phyloP scores from a whole-genome alignment of 35 echinoderm and acorn worm genomes.

The Stichopus chloronotus region DNA sequence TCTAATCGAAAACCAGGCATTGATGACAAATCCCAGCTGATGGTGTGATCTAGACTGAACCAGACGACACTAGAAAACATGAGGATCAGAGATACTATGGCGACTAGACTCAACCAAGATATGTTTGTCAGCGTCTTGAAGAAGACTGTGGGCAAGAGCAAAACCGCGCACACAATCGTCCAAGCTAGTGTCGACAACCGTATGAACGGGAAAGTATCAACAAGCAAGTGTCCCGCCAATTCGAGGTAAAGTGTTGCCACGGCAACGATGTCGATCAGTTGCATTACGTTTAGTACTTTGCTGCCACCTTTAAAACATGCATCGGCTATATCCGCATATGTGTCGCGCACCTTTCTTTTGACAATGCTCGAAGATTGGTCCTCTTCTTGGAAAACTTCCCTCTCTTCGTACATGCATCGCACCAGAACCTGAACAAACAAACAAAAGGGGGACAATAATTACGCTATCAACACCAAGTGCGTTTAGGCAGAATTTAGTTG shows the following conservation, averaged over 20 bases:
- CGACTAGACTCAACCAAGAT: conserved; percentile 91
- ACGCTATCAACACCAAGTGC: not conserved
- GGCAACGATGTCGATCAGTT: conserved; percentile 89
- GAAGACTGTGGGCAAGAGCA: conserved; percentile 86
- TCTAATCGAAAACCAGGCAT: conserved; percentile 79
- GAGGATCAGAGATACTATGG: conserved; percentile 71
- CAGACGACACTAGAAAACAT: conserved; percentile 94
- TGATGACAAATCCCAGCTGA: conserved; percentile 74
- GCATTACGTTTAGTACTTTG: conserved; percentile 86
- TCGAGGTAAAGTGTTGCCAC: conserved; percentile 95
- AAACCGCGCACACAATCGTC: conserved; percentile 75
- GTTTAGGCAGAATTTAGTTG: no score
- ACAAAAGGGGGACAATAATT: conserved; percentile 1
- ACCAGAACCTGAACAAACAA: conserved; percentile 76
- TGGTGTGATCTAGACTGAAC: conserved; percentile 85
- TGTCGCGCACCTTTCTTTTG: conserved; percentile 62
- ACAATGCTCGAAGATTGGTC: conserved; percentile 9
- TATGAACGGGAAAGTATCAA: conserved; percentile 84
- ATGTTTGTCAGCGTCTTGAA: conserved; percentile 92
- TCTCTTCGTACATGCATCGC: conserved; percentile 80
- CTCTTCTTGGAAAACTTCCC: not conserved
- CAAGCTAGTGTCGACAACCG: conserved; percentile 73
- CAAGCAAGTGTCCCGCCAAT: conserved; percentile 82
- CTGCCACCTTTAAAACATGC: conserved; percentile 74
- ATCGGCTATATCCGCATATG: conserved; percentile 90